A percentile compares a stretch with the other conserved stretches of the same genome.
Conservation (phyloP, 1,140 invertebrate species). For the Apolygus lucorum region DNA sequence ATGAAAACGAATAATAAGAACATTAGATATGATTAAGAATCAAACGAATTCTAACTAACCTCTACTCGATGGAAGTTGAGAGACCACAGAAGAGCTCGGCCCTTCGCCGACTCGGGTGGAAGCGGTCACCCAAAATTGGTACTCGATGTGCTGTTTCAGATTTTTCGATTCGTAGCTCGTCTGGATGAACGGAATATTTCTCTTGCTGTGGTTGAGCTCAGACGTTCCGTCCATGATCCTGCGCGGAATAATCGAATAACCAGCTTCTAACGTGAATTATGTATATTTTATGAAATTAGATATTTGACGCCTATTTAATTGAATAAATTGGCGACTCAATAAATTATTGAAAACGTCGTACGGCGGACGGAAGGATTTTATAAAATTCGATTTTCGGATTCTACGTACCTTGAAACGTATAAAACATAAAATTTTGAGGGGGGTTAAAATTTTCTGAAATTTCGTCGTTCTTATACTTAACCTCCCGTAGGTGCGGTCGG, state of each 20-base stretch:
- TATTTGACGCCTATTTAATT: too few relatives aligned
- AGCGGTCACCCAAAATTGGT: conserved; percentile 74
- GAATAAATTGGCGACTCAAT: too few relatives aligned
- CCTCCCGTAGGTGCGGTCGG: too few relatives aligned
- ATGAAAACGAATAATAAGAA: background rate
- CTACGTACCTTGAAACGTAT: too few relatives aligned
- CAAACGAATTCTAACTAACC: conserved; percentile 34
- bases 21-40: background rate
- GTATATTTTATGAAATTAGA: background rate
- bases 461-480: too few relatives aligned
- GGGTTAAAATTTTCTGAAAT: too few relatives aligned
- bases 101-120: conserved; percentile 66
- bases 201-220: conserved; percentile 58
- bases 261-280: too few relatives aligned
- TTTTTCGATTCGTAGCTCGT: conserved; percentile 56
- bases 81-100: conserved; percentile 56
- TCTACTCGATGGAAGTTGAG: conserved; percentile 48
- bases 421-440: too few relatives aligned
- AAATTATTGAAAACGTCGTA: too few relatives aligned
- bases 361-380: too few relatives aligned
- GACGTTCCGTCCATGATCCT: conserved; percentile 56
- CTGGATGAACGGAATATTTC: conserved; percentile 51
- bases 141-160: conserved; percentile 64
- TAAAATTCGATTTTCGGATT: too few relatives aligned
- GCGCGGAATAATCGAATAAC: background rate